Evolutionary conservation across 2,888 invertebrate genomes (phyloP).

Genomic region (Apocheima hispidaria): DNA sequence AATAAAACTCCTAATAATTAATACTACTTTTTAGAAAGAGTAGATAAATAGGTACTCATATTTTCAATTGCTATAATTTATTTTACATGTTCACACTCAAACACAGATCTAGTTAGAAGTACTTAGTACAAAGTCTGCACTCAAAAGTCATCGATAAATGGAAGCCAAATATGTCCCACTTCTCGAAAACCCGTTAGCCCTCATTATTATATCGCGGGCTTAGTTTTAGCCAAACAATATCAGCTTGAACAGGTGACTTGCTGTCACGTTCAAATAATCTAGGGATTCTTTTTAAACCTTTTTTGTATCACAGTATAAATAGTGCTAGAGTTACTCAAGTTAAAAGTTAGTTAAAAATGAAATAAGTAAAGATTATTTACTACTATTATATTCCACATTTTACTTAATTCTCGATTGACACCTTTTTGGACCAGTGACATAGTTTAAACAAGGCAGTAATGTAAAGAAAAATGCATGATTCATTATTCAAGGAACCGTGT

Average conservation of each 20-base stretch:
- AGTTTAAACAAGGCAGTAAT: constrained; percentile 6
- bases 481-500: not conserved
- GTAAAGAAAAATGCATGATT: not conserved
- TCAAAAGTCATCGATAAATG: constrained; percentile 11
- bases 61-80: constrained; percentile 1
- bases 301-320: not conserved
- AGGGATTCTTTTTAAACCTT: not conserved
- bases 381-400: too few relatives aligned
- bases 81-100: constrained; percentile 1
- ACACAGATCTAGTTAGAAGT: constrained; percentile 9
- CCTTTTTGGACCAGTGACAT: constrained; percentile 12
- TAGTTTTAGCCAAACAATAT: constrained; percentile 18
- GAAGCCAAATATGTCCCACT: constrained; percentile 9
- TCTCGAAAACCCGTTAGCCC: constrained; percentile 4
- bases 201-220: constrained; percentile 6
- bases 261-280: not conserved
- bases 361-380: not conserved
- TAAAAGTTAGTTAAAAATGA: not conserved
- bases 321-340: not conserved
- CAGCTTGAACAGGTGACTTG: not conserved
- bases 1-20: too few relatives aligned
- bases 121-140: constrained; percentile 1
- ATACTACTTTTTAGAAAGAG: too few relatives aligned
- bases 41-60: not conserved
- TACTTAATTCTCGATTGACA: constrained; percentile 6